Evolutionary conservation across 1,140 invertebrate genomes (phyloP).

Genomic region (Aphis gossypii): DNA sequence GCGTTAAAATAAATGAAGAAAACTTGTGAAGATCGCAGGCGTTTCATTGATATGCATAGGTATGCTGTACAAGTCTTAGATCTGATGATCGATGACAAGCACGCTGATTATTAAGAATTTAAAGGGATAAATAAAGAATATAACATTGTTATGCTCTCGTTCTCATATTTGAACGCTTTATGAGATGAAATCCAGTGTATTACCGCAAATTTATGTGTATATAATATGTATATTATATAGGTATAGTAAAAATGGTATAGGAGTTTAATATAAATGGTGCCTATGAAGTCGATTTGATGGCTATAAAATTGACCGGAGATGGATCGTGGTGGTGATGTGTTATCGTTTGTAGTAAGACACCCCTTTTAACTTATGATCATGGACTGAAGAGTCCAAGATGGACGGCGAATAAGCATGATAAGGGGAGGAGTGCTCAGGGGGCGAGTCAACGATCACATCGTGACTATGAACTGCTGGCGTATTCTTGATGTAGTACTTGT

Average conservation of each 20-base stretch:
- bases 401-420: not conserved
- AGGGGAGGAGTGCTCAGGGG: not conserved
- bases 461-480: not conserved
- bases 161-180: not conserved
- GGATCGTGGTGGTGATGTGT: not conserved
- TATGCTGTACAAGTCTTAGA: not conserved
- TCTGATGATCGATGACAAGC: not conserved
- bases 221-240: not conserved
- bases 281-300: not conserved
- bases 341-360: conserved; percentile 48
- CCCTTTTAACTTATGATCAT: not conserved
- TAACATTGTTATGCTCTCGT: not conserved
- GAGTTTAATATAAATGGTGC: not conserved
- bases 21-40: no score
- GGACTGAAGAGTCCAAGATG: not conserved
- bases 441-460: not conserved
- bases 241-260: not conserved
- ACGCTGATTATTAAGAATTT: not conserved
- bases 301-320: not conserved
- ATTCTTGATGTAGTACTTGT: conserved; percentile 45
- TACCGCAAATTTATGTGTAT: not conserved
- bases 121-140: not conserved
- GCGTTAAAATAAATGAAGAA: not conserved
- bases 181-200: not conserved
- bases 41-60: not conserved